Evolutionary conservation across 2,888 invertebrate species (phyloP).

Genomic region (Dromius quadrimaculatus): DNA sequence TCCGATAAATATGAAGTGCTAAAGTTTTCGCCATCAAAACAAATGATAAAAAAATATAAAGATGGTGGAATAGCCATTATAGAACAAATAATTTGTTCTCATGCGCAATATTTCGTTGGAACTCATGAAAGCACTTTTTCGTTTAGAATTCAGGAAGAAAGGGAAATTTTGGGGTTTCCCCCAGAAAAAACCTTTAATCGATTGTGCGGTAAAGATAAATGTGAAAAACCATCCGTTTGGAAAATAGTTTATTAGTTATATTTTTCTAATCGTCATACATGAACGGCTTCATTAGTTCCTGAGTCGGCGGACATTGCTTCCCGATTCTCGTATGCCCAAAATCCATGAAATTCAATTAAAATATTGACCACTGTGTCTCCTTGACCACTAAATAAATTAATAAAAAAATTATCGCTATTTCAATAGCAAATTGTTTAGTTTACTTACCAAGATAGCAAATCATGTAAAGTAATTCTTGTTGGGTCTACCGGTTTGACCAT

Average conservation of each 20-base stretch:
- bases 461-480: slow-evolving; percentile 85
- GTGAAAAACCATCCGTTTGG: slow-evolving; percentile 85
- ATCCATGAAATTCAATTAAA: slow-evolving; percentile 94
- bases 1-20: slow-evolving; percentile 61
- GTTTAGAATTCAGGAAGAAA: slow-evolving; percentile 96
- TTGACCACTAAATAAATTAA: slow-evolving; percentile 77
- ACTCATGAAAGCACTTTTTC: slow-evolving; percentile 96
- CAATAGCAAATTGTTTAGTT: slow-evolving; percentile 18
- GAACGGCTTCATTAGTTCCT: slow-evolving; percentile 50
- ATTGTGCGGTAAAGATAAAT: slow-evolving; percentile 78
- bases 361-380: slow-evolving; percentile 95
- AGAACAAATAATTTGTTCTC: slow-evolving; percentile 95
- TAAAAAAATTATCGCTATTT: slow-evolving; percentile 19
- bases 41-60: slow-evolving; percentile 70
- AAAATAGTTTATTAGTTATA: slow-evolving; percentile 71
- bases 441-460: slow-evolving; percentile 80
- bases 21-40: slow-evolving; percentile 66
- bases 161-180: slow-evolving; percentile 92
- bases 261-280: slow-evolving; percentile 39
- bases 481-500: slow-evolving; percentile 94
- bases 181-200: slow-evolving; percentile 88
- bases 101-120: slow-evolving; percentile 89
- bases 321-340: slow-evolving; percentile 96
- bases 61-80: slow-evolving; percentile 93
- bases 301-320: slow-evolving; percentile 81